A percentile compares a stretch with the other conserved stretches of the same genome.
phyloP scores from a whole-genome alignment of 2,888 invertebrate species.

The Endomychus coccineus region DNA sequence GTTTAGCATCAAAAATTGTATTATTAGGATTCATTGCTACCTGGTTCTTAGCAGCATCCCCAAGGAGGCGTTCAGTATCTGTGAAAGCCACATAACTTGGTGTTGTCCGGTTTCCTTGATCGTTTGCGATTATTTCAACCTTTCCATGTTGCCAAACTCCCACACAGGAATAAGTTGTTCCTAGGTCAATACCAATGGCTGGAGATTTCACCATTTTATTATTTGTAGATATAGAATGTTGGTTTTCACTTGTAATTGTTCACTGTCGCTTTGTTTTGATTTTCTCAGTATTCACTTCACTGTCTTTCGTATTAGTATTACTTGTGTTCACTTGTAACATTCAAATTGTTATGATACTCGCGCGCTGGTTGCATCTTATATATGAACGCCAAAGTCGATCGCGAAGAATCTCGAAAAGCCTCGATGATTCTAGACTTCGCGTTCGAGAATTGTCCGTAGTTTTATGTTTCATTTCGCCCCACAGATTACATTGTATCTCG shows the following conservation, averaged over 20 bases:
- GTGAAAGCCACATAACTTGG: slow-evolving; percentile 72
- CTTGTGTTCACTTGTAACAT: slow-evolving; percentile 2
- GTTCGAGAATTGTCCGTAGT: no score
- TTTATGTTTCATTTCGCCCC: no score
- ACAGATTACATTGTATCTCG: no score
- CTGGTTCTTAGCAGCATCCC: slow-evolving; percentile 65
- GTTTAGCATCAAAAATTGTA: slow-evolving; percentile 64
- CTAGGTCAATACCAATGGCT: slow-evolving; percentile 74
- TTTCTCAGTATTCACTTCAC: slow-evolving; percentile 12
- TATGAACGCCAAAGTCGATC: slow-evolving; percentile 2
- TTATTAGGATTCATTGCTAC: slow-evolving; percentile 66
- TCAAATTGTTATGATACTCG: slow-evolving; percentile 8
- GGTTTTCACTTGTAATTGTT: slow-evolving; percentile 9
- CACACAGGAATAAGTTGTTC: slow-evolving; percentile 82
- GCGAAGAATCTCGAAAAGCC: slow-evolving; percentile 8
- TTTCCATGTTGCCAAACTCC: slow-evolving; percentile 76
- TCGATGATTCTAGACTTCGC: slow-evolving; percentile 14
- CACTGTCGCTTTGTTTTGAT: slow-evolving; percentile 12
- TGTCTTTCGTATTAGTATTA: no score
- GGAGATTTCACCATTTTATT: slow-evolving; percentile 40
- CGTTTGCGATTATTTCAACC: slow-evolving; percentile 80
- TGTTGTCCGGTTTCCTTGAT: slow-evolving; percentile 80
- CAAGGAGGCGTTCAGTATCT: slow-evolving; percentile 60
- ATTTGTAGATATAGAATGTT: background rate
- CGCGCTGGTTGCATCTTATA: slow-evolving; percentile 10